Conservation (phyloP, 2,797 vertebrate genomes). For the Nannoperca australis region DNA sequence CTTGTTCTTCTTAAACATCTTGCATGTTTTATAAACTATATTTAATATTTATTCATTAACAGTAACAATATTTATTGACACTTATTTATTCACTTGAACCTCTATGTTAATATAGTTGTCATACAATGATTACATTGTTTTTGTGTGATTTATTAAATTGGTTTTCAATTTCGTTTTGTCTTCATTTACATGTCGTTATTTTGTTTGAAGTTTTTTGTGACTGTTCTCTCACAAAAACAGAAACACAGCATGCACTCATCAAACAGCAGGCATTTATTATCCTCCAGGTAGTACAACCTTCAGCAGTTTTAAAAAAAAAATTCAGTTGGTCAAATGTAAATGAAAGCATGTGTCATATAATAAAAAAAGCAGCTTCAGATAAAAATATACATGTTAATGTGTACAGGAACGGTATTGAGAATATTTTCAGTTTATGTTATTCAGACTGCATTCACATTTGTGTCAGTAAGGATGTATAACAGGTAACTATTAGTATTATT, state of each 20-base stretch:
- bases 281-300: slow-evolving; percentile 24
- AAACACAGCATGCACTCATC: background rate
- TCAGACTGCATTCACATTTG: slow-evolving; percentile 19
- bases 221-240: slow-evolving; percentile 3
- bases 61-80: slow-evolving; percentile 34
- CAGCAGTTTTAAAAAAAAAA: slow-evolving; percentile 30
- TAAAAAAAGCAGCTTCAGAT: slow-evolving; percentile 50
- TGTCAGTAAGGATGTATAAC: background rate
- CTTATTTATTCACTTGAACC: slow-evolving; percentile 46
- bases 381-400: slow-evolving; percentile 36
- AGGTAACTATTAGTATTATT: background rate
- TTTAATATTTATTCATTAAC: slow-evolving; percentile 50
- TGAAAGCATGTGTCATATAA: slow-evolving; percentile 28
- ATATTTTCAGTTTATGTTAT: slow-evolving; percentile 4
- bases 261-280: slow-evolving; percentile 62
- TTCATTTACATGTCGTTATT: background rate
- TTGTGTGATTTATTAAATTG: slow-evolving; percentile 49
- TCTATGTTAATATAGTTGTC: slow-evolving; percentile 13
- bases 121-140: slow-evolving; percentile 14
- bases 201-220: background rate
- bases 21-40: slow-evolving; percentile 32
- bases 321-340: slow-evolving; percentile 24
- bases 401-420: slow-evolving; percentile 10
- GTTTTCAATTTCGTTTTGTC: slow-evolving; percentile 28
- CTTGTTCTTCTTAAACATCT: slow-evolving; percentile 38